Evolutionary conservation across 2,888 invertebrate species (phyloP).

Genomic region (Pemphredon lugubris): DNA sequence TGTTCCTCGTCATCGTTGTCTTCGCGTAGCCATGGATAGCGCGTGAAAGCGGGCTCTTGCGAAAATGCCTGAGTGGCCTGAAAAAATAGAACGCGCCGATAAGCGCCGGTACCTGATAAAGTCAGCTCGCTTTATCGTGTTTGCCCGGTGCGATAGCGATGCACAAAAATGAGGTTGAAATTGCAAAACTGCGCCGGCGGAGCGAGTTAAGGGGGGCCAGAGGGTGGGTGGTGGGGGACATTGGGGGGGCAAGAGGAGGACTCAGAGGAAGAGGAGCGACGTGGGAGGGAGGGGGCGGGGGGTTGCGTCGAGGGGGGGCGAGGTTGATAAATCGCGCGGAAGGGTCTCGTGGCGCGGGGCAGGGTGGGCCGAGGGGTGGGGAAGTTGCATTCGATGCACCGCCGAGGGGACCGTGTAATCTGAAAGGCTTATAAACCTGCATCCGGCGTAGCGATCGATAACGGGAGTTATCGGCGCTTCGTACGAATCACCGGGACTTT

Average conservation of each 20-base stretch:
- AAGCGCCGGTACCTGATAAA: constrained; percentile 70
- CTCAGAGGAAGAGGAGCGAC: too few species aligned
- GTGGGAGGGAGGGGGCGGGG: constrained; percentile 25
- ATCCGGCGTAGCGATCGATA: constrained; percentile 75
- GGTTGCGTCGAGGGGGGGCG: constrained; percentile 35
- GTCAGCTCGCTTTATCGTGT: constrained; percentile 75
- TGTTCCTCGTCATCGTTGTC: constrained; percentile 35
- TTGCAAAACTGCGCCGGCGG: constrained; percentile 75
- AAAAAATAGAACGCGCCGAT: constrained; percentile 78
- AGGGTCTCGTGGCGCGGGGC: constrained; percentile 36
- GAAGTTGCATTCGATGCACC: constrained; percentile 61
- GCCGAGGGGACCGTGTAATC: constrained; percentile 70
- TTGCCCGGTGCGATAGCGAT: constrained; percentile 76
- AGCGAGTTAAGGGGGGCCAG: constrained; percentile 6
- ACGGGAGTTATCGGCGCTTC: constrained; percentile 71
- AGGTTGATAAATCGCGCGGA: constrained; percentile 64
- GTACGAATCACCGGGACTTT: constrained; percentile 56
- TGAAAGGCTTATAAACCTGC: constrained; percentile 74
- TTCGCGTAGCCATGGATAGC: constrained; percentile 16
- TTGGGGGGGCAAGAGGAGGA: too few species aligned
- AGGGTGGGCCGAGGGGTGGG: constrained; percentile 3
- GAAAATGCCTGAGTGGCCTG: constrained; percentile 78
- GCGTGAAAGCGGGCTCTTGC: constrained; percentile 72
- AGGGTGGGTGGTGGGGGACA: too few species aligned
- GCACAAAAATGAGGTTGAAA: constrained; percentile 80